These are phyloP conservation scores for Polymixis lichenea DNA, from an alignment of 2,888 invertebrate species.

Conservation along the genomic window DNA sequence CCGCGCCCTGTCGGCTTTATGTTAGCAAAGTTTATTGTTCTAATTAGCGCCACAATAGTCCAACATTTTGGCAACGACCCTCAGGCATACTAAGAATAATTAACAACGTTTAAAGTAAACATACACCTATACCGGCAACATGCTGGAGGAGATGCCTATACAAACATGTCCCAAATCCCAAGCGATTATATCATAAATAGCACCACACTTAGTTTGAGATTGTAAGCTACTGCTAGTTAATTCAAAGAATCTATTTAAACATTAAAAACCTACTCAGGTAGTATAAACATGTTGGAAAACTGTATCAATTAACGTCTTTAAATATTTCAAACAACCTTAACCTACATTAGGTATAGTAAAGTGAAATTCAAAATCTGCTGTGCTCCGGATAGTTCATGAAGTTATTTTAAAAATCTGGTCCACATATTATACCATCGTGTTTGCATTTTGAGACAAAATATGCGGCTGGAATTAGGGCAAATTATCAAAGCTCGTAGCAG, in stretches of 20 bases:
- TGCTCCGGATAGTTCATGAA: conserved; percentile 12
- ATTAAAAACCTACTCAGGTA: not conserved
- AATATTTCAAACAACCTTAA: conserved; percentile 11
- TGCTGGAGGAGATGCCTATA: conserved; percentile 8
- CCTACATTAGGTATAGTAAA: conserved; percentile 10
- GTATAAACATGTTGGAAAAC: not conserved
- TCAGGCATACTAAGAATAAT: conserved; percentile 45
- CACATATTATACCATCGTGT: conserved; percentile 15
- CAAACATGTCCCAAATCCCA: conserved; percentile 30
- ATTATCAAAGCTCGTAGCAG: not conserved
- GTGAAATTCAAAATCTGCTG: conserved; percentile 17
- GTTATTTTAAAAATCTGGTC: conserved; percentile 25
- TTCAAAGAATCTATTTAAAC: conserved; percentile 17
- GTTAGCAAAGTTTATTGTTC: conserved; percentile 60
- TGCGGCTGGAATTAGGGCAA: conserved; percentile 3
- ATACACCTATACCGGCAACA: conserved; percentile 11
- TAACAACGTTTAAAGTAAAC: conserved; percentile 41
- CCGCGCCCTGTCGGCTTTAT: conserved; percentile 20
- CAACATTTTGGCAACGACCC: conserved; percentile 51
- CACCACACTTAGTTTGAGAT: not conserved
- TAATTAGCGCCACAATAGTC: conserved; percentile 61
- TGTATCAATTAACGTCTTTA: conserved; percentile 18
- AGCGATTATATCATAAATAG: conserved; percentile 22
- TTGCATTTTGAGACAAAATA: conserved; percentile 25
- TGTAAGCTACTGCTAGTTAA: not conserved